Evolutionary conservation across 1,140 invertebrate species (phyloP).

Genomic region (Microplitis mediator): DNA sequence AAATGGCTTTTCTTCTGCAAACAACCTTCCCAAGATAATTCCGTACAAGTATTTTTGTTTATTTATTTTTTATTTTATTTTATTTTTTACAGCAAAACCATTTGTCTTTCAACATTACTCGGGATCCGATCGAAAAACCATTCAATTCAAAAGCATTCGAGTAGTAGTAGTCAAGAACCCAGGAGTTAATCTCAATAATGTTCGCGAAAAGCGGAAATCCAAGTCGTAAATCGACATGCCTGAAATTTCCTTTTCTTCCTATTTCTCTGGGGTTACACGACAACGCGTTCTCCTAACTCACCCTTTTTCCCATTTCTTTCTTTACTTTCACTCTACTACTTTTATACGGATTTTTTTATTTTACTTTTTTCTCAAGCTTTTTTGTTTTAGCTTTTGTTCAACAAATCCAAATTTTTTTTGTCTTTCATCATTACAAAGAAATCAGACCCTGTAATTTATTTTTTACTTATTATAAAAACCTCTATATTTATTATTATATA

Average conservation of each 20-base stretch:
- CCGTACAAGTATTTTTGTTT: too few relatives aligned
- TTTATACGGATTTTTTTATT: too few relatives aligned
- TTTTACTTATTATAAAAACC: too few relatives aligned
- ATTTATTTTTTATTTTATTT: background rate
- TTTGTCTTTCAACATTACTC: background rate
- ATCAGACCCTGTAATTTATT: background rate
- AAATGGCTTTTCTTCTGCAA: too few relatives aligned
- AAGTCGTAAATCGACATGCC: conserved; percentile 44
- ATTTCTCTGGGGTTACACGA: conserved; percentile 23
- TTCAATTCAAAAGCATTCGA: conserved; percentile 29
- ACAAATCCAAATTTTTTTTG: background rate
- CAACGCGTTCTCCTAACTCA: background rate
- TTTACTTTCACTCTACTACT: background rate
- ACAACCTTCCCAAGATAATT: too few relatives aligned
- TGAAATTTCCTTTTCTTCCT: conserved; percentile 21
- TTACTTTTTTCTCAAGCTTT: background rate
- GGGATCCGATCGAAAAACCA: background rate
- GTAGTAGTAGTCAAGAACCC: background rate
- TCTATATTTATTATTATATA: too few relatives aligned
- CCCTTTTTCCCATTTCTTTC: conserved; percentile 1
- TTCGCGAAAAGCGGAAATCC: conserved; percentile 44
- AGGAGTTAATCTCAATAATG: conserved; percentile 53
- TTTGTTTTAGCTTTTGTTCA: background rate
- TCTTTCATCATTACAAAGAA: background rate
- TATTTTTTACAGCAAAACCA: background rate